Conservation (phyloP, 2,888 invertebrate species). For the Embidobia sp. region DNA sequence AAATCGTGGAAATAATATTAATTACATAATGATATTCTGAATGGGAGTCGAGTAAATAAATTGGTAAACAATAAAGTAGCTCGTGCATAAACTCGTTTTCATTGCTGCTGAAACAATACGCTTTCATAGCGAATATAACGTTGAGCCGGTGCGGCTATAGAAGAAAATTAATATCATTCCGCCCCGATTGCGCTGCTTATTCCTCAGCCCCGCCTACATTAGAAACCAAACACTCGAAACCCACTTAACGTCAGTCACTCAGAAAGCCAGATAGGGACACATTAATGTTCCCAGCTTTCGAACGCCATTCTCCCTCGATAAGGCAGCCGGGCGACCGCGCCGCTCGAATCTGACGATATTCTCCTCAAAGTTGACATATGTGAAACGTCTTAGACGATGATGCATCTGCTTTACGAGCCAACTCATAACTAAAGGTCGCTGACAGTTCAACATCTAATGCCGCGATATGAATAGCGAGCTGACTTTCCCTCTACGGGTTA, state of each 20-base stretch:
- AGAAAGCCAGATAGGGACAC: conserved; percentile 34
- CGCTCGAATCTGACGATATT: conserved; percentile 18
- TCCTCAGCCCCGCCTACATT: conserved; percentile 17
- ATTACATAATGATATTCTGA: too few species aligned
- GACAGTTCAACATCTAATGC: too few species aligned
- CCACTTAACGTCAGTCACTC: conserved; percentile 38
- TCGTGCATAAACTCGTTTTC: neutral
- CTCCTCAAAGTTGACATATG: conserved; percentile 7
- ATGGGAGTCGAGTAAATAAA: too few species aligned
- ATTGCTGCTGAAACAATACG: conserved; percentile 3
- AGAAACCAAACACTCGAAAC: conserved; percentile 33
- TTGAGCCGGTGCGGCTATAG: conserved; percentile 1
- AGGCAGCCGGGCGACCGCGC: neutral
- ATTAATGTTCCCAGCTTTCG: conserved; percentile 18
- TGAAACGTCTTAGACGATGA: conserved; percentile 1
- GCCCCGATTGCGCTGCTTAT: conserved; percentile 10
- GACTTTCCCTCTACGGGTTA: too few species aligned
- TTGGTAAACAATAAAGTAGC: neutral
- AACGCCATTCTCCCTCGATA: conserved; percentile 23
- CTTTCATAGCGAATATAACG: neutral
- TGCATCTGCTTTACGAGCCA: neutral
- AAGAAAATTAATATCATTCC: conserved; percentile 26
- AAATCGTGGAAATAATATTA: too few species aligned
- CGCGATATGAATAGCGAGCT: too few species aligned
- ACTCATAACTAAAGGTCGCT: too few species aligned